Conservation (phyloP, 2,888 invertebrate species). For the Heliconius cydno region DNA sequence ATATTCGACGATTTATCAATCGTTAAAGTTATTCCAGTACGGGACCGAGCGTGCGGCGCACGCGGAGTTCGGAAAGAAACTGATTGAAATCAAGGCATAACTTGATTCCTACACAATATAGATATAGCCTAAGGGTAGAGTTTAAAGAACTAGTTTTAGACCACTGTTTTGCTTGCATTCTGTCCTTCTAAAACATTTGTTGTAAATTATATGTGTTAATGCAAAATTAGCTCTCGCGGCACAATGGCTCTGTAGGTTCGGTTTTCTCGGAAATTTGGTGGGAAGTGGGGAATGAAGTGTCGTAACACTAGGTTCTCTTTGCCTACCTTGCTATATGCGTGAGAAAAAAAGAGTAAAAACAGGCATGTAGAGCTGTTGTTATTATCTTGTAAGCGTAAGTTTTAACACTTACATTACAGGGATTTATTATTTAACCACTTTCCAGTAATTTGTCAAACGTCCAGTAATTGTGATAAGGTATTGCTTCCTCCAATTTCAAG, state of each 20-base stretch:
- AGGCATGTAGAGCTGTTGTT: too few species aligned
- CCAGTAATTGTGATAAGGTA: neutral
- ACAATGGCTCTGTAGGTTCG: too few species aligned
- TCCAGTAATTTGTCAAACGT: too few species aligned
- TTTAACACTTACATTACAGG: too few species aligned
- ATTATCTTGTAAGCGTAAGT: too few species aligned
- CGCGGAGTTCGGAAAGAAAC: slow-evolving; percentile 55
- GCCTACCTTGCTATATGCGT: too few species aligned
- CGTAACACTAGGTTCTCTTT: too few species aligned
- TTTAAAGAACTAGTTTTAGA: slow-evolving; percentile 40
- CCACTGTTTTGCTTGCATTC: slow-evolving; percentile 28
- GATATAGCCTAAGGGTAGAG: slow-evolving; percentile 31
- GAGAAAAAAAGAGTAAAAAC: too few species aligned
- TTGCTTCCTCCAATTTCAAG: neutral
- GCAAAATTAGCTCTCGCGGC: too few species aligned
- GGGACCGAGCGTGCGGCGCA: slow-evolving; percentile 54
- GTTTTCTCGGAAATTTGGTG: too few species aligned
- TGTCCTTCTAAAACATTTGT: slow-evolving; percentile 1
- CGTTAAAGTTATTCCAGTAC: slow-evolving; percentile 7
- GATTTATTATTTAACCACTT: neutral
- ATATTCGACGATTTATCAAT: neutral
- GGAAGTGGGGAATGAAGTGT: too few species aligned
- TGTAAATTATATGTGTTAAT: neutral
- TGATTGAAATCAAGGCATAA: slow-evolving; percentile 51
- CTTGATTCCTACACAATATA: slow-evolving; percentile 40